Base-by-base conservation (phyloP, 1,140 invertebrate genomes). In the Archegozetes longisetosus region DNA sequence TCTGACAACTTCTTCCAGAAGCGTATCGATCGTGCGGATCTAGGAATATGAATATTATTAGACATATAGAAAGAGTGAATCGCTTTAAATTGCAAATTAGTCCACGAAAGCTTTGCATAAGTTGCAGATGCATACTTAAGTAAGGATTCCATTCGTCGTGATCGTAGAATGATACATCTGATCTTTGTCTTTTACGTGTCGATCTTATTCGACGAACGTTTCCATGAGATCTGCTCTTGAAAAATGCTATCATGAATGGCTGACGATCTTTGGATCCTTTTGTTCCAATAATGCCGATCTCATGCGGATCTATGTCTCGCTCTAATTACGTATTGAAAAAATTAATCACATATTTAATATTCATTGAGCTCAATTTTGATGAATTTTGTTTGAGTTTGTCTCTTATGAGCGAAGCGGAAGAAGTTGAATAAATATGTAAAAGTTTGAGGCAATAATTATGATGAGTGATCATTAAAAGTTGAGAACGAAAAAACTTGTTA, bases 201-300 rank as follows among this genome's bases (percentile, higher is more conserved):
- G 32, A 40, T 9, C 32, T n/a, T n/a, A n/a, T n/a, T n/a, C n/a
- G n/a, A n/a, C 32, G 32, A 40, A 40, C 32, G 20, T 13, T 20
- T 4, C 24, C 4, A n/a, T 13, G 4, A 22, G n/a, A n/a, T n/a
- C n/a, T 9, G 24, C 20, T 81, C 68, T 85, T 84, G 64, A 91
- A 82, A 70, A 87, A 92, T 1, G 83, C 85, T 4, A 88, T 85
- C 79, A 90, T 80, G 72, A 92, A 90, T 0, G 89, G 87, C 68
- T 91, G 85, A 64, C 83, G 84, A 61, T 88, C 85, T 65, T 84
- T 83, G 48, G 83, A 77, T 0, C 83, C 84, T 63, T 80, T 80
- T 2, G 79, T 78, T 54, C 82, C 84, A 14, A 88, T 79, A 22
- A 93, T 72, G 3, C 89, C 88, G 60, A 89, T 81, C 63, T 88